Base-by-base conservation (phyloP, 2,888 invertebrate species). In the Druceiella hillmani region DNA sequence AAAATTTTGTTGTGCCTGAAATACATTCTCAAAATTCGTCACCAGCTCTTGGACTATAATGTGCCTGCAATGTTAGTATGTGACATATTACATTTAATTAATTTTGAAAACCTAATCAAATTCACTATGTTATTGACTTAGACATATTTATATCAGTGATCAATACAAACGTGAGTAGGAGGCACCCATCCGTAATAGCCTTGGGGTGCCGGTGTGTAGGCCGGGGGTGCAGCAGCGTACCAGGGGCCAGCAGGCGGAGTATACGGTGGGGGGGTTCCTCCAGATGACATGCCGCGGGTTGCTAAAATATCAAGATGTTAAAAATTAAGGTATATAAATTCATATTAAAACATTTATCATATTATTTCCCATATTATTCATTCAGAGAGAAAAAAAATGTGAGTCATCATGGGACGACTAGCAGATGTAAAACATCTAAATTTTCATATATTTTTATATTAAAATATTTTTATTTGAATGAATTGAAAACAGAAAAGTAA, bases 101-200 rank as follows among this genome's bases (percentile, higher is more conserved):
- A 16, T 14, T 6, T 10, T 5, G 12, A 12, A 24, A 7, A 25
- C 33, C 11, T 16, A 27, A 4, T n/a, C n/a, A n/a, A n/a, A n/a
- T n/a, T n/a, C n/a, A n/a, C n/a, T n/a, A n/a, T n/a, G n/a, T n/a
- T n/a, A n/a, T n/a, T n/a, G n/a, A n/a, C n/a, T n/a, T n/a, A 24
- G 15, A 26, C 7, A 27, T 25, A 4, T 4, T 9, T 6, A 5
- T 43, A 42, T 5, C 15, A 33, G 27, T 28, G n/a, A 24, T 14
- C 12, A 20, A 34, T 36, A 55, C 64, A 57, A 48, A 78, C 79
- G 51, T 79, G 71, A 37, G 84, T 83, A 0, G 90, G 90, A 32
- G 94, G 94, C 51, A 87, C 78, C 86, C 95, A 95, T 45, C 94
- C 94, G 55, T 94, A 94, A 61, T 90, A 91, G 11, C 91, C 91